Percentiles rank a stretch among this genome's conserved stretches.
Evolutionary conservation across 2,797 vertebrate species (phyloP).

Genomic region (Epinephelus awoara): DNA sequence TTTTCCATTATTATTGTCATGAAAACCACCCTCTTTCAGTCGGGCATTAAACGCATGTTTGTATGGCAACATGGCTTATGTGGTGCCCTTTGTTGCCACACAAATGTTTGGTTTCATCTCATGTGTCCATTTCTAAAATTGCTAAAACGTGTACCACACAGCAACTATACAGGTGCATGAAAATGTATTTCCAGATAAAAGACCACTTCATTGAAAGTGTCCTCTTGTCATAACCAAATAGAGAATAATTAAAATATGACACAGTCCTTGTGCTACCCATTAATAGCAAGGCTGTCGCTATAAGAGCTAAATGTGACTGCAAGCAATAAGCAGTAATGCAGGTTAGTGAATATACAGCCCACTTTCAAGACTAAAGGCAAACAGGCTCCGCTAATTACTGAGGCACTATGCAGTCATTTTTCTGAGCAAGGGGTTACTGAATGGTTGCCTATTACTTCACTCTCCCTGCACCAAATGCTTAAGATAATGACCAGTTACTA

Average conservation of each 20-base stretch:
- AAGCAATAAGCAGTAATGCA: slow-evolving; percentile 70
- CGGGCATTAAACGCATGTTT: slow-evolving; percentile 42
- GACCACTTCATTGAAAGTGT: slow-evolving; percentile 37
- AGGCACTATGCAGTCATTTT: slow-evolving; percentile 82
- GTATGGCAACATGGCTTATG: slow-evolving; percentile 61
- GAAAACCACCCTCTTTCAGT: slow-evolving; percentile 51
- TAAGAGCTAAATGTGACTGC: slow-evolving; percentile 70
- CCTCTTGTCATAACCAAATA: slow-evolving; percentile 55
- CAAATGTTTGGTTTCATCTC: slow-evolving; percentile 30
- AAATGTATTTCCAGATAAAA: slow-evolving; percentile 31
- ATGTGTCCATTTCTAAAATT: slow-evolving; percentile 28
- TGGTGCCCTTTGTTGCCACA: slow-evolving; percentile 4
- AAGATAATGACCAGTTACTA: slow-evolving; percentile 92
- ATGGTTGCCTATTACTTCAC: slow-evolving; percentile 88
- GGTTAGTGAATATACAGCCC: slow-evolving; percentile 76
- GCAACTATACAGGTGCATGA: slow-evolving; percentile 5
- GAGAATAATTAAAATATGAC: slow-evolving; percentile 66
- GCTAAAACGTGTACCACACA: neutral
- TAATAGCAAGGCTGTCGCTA: slow-evolving; percentile 63
- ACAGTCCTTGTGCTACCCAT: slow-evolving; percentile 54
- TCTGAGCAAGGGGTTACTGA: slow-evolving; percentile 80
- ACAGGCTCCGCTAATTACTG: slow-evolving; percentile 85
- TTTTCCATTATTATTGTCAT: slow-evolving; percentile 68
- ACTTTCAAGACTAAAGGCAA: slow-evolving; percentile 84
- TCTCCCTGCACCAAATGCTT: slow-evolving; percentile 88